Evolutionary conservation across 2,113 vertebrate species (phyloP), one percentile per base, ranked within the genome.

Genomic region (Vidua macroura): DNA sequence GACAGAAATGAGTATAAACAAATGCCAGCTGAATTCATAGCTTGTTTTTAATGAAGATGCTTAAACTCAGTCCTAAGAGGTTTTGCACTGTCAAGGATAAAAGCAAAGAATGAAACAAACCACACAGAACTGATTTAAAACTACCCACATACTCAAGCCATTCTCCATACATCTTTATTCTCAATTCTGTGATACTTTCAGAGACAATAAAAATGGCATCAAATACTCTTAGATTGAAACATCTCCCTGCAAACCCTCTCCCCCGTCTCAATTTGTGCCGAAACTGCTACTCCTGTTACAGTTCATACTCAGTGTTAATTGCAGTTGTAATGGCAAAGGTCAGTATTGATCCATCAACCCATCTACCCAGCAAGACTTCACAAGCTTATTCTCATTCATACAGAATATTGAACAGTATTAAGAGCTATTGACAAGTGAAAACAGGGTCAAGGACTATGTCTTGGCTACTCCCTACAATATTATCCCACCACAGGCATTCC

Each of bases 291-390:
- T n/a, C 28, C 72, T 30, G 9, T 67, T 83, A 86, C 73, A 81
- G 85, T 93, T 93, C 86, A 93, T 88, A 49, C 9, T 13, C 46
- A 76, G 67, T 30, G 84, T 93, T 97, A 93, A 95, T 95, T 92
- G 93, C 62, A 46, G 53, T 76, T 96, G 75, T 82, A 88, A 53
- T 58, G 74, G 86, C 83, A 92, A 79, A 95, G 89, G 86, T 85
- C 91, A 53, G 13, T 73, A 97, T 94, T 56, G 94, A 95, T 94
- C 84, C 89, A 89, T 76, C 94, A 89, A 86, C 69, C 56, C 66
- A 82, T 31, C 81, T 27, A 82, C 66, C 74, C 81, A 60, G 53
- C 67, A 89, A 82, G 93, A 89, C 66, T 93, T 83, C 77, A 67
- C 86, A 79, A 89, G 70, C 77, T 95, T 64, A 73, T 91, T 93